Evolutionary conservation across 2,113 vertebrate genomes (phyloP), one percentile per base, ranked within the genome.

Genomic region (Pimephales promelas): DNA sequence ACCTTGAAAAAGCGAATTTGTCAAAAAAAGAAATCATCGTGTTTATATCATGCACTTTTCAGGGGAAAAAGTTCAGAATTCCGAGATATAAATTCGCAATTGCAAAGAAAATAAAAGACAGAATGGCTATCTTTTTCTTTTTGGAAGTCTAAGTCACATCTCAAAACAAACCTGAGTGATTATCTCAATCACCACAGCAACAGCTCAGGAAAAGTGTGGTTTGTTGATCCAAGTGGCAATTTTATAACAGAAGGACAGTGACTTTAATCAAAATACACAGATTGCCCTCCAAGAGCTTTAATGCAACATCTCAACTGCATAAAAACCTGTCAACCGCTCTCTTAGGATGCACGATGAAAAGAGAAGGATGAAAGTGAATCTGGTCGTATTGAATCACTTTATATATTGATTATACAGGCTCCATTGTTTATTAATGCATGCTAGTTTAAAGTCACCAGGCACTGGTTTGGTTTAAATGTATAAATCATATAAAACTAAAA

Each of bases 171-270:
- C 43, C 66, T 70, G 20, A 18, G 36, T n/a, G 10, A 47, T 72
- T 28, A 10, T 52, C 18, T 52, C 16, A 52, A 10, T 52, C 72
- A 74, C 10, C 72, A 26, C n/a, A 24, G 20, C n/a, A 40, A 10
- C 40, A 47, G 62, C 62, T 66, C 62, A 66, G 62, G 62, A 66
- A 66, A 36, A 20, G 18, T 66, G 31, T 66, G 18, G 62, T 66
- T 66, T 73, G 45, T 73, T 49, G 24, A 73, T 73, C 24, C 24
- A 73, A 47, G 70, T n/a, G n/a, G 8, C 71, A 73, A 49, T 28
- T 73, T 73, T 57, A n/a, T 7, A 76, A 36, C 73, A 76, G 20
- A 76, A 34, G 52, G 28, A 36, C 49, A n/a, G 6, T 34, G 73
- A 36, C 5, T 56, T 76, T 9, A 56, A 31, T 52, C 3, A 54